A percentile compares a stretch with the other conserved stretches of the same genome.
phyloP scores from a whole-genome alignment of 92 coral and sea anemone species.

The Epizoanthus ramosus region DNA sequence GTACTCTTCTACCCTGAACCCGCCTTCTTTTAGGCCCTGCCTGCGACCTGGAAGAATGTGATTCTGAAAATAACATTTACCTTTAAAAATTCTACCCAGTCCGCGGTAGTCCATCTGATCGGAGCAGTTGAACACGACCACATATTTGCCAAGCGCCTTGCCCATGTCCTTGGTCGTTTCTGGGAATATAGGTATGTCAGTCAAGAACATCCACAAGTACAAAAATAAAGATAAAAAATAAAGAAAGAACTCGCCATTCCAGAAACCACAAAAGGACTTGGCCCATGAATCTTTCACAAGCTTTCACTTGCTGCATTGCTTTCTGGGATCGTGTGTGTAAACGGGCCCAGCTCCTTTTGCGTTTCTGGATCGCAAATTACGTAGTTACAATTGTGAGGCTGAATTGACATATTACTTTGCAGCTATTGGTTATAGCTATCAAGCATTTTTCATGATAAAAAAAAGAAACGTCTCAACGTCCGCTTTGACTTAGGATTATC shows the following conservation, averaged over 20 bases:
- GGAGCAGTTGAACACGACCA: conserved; percentile 88
- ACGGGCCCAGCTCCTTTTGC: too few relatives aligned
- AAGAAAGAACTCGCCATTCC: not conserved
- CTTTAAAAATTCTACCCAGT: conserved; percentile 82
- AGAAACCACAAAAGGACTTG: too few relatives aligned
- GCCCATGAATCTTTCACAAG: not conserved
- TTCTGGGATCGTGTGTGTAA: too few relatives aligned
- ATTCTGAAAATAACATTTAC: conserved; percentile 26
- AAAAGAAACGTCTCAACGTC: too few relatives aligned
- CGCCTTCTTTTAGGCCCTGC: too few relatives aligned
- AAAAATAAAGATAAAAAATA: not conserved
- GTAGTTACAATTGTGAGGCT: too few relatives aligned
- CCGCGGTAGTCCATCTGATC: conserved; percentile 94
- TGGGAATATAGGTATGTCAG: conserved; percentile 4
- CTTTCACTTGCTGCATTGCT: too few relatives aligned
- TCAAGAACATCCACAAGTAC: not conserved
- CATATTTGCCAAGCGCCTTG: conserved; percentile 87
- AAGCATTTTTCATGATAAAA: too few relatives aligned
- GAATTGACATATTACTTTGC: too few relatives aligned
- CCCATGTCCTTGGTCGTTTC: conserved; percentile 92
- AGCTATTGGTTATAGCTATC: too few relatives aligned
- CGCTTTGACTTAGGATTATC: not conserved
- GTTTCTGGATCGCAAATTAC: too few relatives aligned
- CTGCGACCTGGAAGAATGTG: not conserved
- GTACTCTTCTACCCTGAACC: too few relatives aligned